phyloP scores from a whole-genome alignment of 2,113 vertebrate species.

The Chionis minor region DNA sequence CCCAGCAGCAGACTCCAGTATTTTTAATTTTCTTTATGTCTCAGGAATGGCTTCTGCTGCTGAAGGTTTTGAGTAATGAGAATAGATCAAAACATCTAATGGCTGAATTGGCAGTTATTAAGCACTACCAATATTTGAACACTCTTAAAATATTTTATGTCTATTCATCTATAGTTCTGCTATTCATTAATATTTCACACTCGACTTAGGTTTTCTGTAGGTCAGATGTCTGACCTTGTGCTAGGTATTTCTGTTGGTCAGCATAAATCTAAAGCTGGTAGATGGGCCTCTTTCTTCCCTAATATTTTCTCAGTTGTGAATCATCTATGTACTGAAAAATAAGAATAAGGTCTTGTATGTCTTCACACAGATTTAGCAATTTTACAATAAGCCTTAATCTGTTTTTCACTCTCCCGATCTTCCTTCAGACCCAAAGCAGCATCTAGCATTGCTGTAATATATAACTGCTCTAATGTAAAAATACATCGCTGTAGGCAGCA shows the following conservation, averaged over 20 bases:
- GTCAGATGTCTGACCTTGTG: background rate
- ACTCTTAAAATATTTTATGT: background rate
- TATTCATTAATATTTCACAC: background rate
- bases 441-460: conserved; percentile 21
- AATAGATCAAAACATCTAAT: background rate
- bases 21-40: background rate
- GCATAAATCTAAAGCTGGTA: background rate
- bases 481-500: conserved; percentile 32
- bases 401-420: background rate
- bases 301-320: background rate
- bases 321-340: background rate
- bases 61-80: background rate
- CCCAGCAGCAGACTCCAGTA: background rate
- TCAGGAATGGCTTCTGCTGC: background rate
- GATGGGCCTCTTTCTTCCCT: background rate
- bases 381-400: conserved; percentile 21
- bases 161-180: background rate
- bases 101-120: background rate
- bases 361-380: background rate
- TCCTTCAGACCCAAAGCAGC: background rate
- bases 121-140: background rate
- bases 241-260: background rate
- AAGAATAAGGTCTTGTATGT: background rate
- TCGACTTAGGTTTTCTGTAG: background rate
- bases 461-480: conserved; percentile 47